phyloP scores from a whole-genome alignment of 2,888 invertebrate species.

The Leuctra nigra region DNA sequence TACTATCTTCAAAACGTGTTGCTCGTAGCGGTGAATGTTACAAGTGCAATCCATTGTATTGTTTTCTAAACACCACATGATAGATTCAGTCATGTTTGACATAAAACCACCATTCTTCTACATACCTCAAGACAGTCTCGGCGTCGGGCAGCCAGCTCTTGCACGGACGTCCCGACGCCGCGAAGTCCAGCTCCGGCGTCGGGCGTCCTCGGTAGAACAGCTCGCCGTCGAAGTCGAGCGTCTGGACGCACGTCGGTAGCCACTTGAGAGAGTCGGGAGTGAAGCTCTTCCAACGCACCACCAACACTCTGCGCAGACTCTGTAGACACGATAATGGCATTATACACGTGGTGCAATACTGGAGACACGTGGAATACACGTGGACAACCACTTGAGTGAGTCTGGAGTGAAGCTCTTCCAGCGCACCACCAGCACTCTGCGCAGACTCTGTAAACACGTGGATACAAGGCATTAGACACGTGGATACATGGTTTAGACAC shows the following conservation, averaged over 20 bases:
- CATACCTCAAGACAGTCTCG: slow-evolving; percentile 28
- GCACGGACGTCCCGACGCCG: background rate
- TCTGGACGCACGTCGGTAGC: slow-evolving; percentile 27
- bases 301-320: slow-evolving; percentile 27
- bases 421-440: slow-evolving; percentile 27
- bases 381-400: slow-evolving; percentile 26
- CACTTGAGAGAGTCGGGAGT: slow-evolving; percentile 21
- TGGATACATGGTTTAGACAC: no score
- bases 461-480: no score
- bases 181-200: slow-evolving; percentile 15
- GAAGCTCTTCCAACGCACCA: slow-evolving; percentile 27
- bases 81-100: no score
- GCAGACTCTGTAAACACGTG: slow-evolving; percentile 29
- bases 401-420: slow-evolving; percentile 25
- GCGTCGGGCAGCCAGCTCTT: slow-evolving; percentile 30
- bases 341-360: no score
- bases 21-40: no score
- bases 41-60: no score
- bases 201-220: slow-evolving; percentile 29
- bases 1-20: no score
- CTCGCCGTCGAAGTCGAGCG: slow-evolving; percentile 33
- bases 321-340: slow-evolving; percentile 13
- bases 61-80: no score
- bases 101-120: no score
- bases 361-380: no score